phyloP scores from a whole-genome alignment of 2,888 invertebrate species.

The Pachymerium ferrugineum region DNA sequence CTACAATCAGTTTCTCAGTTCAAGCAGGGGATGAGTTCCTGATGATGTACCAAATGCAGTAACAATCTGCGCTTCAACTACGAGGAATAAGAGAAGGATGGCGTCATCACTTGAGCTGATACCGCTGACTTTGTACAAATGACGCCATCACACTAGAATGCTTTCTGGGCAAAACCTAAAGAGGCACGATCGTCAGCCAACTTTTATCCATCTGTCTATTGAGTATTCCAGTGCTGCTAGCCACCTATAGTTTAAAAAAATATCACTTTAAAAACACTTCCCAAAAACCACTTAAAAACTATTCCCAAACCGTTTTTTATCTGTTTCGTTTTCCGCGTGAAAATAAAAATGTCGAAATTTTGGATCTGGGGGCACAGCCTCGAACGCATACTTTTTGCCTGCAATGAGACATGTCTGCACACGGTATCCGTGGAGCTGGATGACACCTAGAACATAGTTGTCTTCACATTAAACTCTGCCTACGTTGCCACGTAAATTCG shows the following conservation, averaged over 20 bases:
- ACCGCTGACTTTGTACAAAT: neutral
- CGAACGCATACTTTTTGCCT: constrained; percentile 87
- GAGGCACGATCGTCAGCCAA: constrained; percentile 40
- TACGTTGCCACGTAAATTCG: neutral
- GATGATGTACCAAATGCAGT: constrained; percentile 19
- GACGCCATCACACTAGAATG: constrained; percentile 15
- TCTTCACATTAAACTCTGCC: neutral
- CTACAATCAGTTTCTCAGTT: constrained; percentile 24
- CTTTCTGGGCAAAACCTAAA: constrained; percentile 26
- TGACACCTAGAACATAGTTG: constrained; percentile 72
- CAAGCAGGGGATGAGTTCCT: constrained; percentile 27
- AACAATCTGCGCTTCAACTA: constrained; percentile 22
- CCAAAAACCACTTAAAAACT: neutral
- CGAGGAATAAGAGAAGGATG: constrained; percentile 23
- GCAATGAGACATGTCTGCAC: constrained; percentile 74
- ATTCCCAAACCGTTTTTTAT: constrained; percentile 81
- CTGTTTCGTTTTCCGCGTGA: constrained; percentile 89
- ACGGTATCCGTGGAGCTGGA: constrained; percentile 87
- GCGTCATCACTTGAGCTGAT: constrained; percentile 19
- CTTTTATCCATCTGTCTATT: constrained; percentile 72
- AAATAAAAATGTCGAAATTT: constrained; percentile 85
- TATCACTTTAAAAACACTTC: neutral
- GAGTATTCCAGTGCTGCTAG: constrained; percentile 89
- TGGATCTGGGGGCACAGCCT: constrained; percentile 79
- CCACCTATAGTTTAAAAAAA: constrained; percentile 63